These are phyloP conservation scores for Eilema depressum DNA, from an alignment of 2,888 invertebrate species.

Conservation along the genomic window DNA sequence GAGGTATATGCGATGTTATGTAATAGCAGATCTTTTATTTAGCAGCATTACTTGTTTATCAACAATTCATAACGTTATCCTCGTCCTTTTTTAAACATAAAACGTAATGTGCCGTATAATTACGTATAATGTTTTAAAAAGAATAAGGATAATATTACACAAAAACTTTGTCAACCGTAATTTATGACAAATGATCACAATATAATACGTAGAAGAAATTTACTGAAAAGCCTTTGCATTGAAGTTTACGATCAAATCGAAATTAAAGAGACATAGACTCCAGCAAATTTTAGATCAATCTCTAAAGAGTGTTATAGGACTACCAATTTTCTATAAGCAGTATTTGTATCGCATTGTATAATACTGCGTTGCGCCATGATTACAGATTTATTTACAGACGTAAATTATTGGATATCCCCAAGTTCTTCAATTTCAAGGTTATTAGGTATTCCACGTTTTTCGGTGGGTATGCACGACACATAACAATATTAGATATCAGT, in stretches of 20 bases:
- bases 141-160: background rate
- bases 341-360: background rate
- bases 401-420: background rate
- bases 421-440: conserved; percentile 4
- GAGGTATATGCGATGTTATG: no score
- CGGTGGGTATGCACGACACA: background rate
- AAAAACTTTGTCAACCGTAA: background rate
- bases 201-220: no score
- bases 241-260: background rate
- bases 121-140: background rate
- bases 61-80: no score
- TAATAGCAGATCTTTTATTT: no score
- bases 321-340: no score
- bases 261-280: background rate
- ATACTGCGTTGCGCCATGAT: conserved; percentile 4
- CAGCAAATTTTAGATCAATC: background rate
- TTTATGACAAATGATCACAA: background rate
- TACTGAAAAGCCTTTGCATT: background rate
- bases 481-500: conserved; percentile 4
- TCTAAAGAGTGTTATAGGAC: no score
- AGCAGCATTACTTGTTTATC: no score
- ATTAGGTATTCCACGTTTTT: conserved; percentile 1
- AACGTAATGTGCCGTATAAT: no score
- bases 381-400: conserved; percentile 6
- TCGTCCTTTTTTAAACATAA: no score